Percentiles rank a stretch among this genome's conserved stretches.
Conservation (phyloP, 2,797 vertebrate species). For the Notolabrus celidotus region DNA sequence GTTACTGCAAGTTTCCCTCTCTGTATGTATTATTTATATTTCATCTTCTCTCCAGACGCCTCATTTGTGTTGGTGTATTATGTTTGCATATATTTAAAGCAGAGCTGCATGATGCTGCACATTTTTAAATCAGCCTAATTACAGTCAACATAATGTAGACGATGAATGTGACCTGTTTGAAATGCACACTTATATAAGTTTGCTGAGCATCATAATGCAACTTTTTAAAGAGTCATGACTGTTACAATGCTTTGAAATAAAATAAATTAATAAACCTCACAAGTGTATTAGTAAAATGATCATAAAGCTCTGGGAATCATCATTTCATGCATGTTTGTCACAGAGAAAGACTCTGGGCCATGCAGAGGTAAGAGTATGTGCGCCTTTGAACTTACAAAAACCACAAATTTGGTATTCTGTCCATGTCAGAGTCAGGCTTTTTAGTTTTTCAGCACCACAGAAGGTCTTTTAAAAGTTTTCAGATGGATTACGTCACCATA, state of each 20-base stretch:
- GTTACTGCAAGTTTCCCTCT: constrained; percentile 45
- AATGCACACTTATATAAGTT: not conserved
- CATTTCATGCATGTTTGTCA: constrained; percentile 35
- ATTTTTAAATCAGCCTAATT: constrained; percentile 59
- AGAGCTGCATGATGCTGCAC: constrained; percentile 53
- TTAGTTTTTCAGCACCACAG: constrained; percentile 11
- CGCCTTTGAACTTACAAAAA: constrained; percentile 43
- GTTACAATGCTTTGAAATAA: constrained; percentile 16
- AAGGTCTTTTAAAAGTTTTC: constrained; percentile 13
- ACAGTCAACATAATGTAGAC: constrained; percentile 41
- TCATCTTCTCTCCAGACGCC: constrained; percentile 60
- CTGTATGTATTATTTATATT: constrained; percentile 68
- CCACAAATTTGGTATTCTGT: constrained; percentile 41
- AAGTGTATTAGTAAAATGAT: not conserved
- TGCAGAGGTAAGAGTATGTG: not conserved
- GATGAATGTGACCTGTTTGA: constrained; percentile 35
- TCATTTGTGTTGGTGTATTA: constrained; percentile 61
- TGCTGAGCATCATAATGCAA: not conserved
- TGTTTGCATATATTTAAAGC: constrained; percentile 57
- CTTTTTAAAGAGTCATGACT: not conserved
- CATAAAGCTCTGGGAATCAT: not conserved
- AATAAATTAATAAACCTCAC: not conserved
- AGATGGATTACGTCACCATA: constrained; percentile 17
- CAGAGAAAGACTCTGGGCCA: constrained; percentile 8
- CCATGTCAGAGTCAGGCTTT: too few species aligned